Base-by-base conservation (phyloP, 1,140 invertebrate genomes). In the Brachionus angularis region DNA sequence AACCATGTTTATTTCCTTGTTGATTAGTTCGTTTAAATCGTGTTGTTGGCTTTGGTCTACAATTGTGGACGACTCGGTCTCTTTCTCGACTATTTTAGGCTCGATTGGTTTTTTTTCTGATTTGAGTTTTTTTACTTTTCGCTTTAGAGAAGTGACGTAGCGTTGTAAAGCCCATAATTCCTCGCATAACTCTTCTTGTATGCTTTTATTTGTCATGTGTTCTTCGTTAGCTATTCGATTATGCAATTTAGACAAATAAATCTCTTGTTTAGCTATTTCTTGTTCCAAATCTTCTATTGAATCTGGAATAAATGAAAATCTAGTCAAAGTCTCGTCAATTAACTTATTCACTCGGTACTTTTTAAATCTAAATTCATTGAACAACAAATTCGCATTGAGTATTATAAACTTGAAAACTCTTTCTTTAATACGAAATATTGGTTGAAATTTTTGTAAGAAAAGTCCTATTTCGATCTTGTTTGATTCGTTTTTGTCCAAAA, bases 401-500 rank as follows among this genome's bases (percentile, higher is more conserved):
- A 67, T 34, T 33, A 67, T 67, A 31, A 67, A 67, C 29, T 67
- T 67, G 16, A 67, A 67, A 16, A 50, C 36, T 67, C 62, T 7
- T 34, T 67, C 62, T n/a, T 50, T 67, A 4, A 67, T 67, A 18
- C 62, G 62, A 42, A 67, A 67, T 34, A 67, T 31, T 5, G 62
- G 62, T 23, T 67, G 62, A 50, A 67, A 67, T 47, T 67, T 67
- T 46, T 67, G 62, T 12, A 67, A 39, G 23, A 67, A 50, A 29
- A 33, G 8, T 7, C 42, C 23, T 10, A 67, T 67, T 46, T 67
- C 62, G 7, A 67, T 16, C 10, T 67, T 67, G 16, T 67, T 67
- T 0, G 62, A 14, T 3, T 67, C 62, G 29, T 29, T 67, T 50
- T 47, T 21, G n/a, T 25, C 31, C 42, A 67, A 50, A 47, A 67